Percentiles rank a stretch among this genome's conserved stretches.
These are phyloP conservation scores for Boleophthalmus pectinirostris DNA, from an alignment of 2,113 vertebrate genomes.

Conservation along the genomic window DNA sequence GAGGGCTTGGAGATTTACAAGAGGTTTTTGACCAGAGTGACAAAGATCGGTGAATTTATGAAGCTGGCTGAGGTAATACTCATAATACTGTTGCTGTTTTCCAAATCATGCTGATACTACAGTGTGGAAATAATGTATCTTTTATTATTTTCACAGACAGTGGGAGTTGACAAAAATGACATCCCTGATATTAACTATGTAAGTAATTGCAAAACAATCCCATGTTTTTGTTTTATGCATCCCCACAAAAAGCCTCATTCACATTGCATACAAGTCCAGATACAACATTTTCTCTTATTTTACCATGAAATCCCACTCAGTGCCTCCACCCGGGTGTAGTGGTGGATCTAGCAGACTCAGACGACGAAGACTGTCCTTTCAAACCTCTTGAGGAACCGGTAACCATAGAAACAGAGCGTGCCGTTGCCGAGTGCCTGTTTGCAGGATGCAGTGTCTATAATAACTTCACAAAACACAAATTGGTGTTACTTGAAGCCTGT, in stretches of 20 bases:
- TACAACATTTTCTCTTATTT: conserved; percentile 36
- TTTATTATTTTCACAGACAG: conserved; percentile 80
- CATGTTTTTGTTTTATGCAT: not conserved
- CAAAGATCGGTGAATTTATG: conserved; percentile 97
- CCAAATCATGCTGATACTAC: not conserved
- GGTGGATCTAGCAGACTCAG: conserved; percentile 80
- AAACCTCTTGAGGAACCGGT: conserved; percentile 76
- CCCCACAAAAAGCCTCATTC: not conserved
- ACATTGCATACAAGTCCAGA: conserved; percentile 24
- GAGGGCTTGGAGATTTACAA: conserved; percentile 99
- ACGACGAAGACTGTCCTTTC: conserved; percentile 79
- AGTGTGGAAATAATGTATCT: not conserved
- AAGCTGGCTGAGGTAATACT: conserved; percentile 92
- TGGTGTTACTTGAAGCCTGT: conserved; percentile 19
- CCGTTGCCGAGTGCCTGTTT: conserved; percentile 64
- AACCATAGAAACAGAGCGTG: conserved; percentile 67
- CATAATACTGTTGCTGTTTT: not conserved
- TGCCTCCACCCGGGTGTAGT: conserved; percentile 80
- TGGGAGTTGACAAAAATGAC: conserved; percentile 98
- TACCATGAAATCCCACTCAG: conserved; percentile 63
- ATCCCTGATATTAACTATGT: conserved; percentile 99
- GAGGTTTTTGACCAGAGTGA: conserved; percentile 96
- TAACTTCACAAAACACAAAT: conserved; percentile 22
- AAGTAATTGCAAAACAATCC: conserved; percentile 63
- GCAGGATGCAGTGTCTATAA: conserved; percentile 50